Base-by-base conservation (phyloP, 2,888 invertebrate species). In the Biston betularia region DNA sequence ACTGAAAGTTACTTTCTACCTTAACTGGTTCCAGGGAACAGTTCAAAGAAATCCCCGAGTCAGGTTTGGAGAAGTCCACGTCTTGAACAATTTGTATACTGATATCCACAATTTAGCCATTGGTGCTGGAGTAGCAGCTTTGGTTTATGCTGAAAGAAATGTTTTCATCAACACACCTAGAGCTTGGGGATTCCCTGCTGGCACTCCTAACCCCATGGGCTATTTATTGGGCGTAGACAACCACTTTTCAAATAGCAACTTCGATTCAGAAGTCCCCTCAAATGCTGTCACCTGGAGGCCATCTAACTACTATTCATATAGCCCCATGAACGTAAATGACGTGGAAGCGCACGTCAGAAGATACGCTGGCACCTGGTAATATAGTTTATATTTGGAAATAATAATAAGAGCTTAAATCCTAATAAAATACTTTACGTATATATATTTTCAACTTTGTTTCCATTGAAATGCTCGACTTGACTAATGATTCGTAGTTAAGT, bases 1-100 rank as follows among this genome's bases (percentile, higher is more conserved):
- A 2, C 60, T 74, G 38, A 70, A 46, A 33, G 55, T 69, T 9
- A 66, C 69, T 4, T 63, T 44, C 49, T 66, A 65, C 49, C 34
- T 52, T 1, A 74, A 74, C 68, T 74, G 74, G 74, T 74, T 63
- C 62, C 49, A 9, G 12, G 72, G 72, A 0, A 60, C 57, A 33
- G 15, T 1, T 8, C 74, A 74, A 54, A 67, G 74, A 9, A 66
- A 66, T 42, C 74, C 74, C 0, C 64, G 63, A 15, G 70, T 74
- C n/a, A 68, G 74, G 45, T 71, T 12, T 10, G 74, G 70, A 12
- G 45, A 64, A 12, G 74, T 74, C 40, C 74, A 74, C 56, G 9
- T 74, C 2, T 24, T 70, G 0, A 74, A 74, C 66, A 74, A 74
- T 58, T 42, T 72, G 60, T 74, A 72, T 57, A 70, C 72, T 1